phyloP scores from a whole-genome alignment of 2,888 invertebrate genomes.

The Frankliniella intonsa region DNA sequence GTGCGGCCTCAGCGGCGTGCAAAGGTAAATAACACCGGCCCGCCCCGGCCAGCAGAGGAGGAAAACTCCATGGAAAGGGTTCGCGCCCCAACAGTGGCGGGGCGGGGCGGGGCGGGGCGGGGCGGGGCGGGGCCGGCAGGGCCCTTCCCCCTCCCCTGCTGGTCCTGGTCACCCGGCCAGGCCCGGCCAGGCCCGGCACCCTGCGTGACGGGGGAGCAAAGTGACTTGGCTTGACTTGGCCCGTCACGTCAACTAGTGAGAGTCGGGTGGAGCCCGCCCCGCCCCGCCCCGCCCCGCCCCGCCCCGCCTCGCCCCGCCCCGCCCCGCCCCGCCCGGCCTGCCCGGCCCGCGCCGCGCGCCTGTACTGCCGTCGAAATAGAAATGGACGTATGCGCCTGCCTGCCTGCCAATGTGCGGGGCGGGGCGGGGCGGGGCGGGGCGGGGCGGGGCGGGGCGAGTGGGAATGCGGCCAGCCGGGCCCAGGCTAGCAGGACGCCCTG shows the following conservation, averaged over 20 bases:
- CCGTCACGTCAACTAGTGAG: neutral
- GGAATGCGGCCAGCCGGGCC: no score
- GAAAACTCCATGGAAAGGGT: no score
- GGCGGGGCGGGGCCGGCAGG: neutral
- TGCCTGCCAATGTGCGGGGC: neutral
- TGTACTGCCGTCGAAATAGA: neutral
- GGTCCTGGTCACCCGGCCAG: no score
- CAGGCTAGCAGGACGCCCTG: no score
- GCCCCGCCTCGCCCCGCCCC: neutral
- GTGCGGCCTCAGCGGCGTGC: slow-evolving; percentile 30
- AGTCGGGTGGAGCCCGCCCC: neutral
- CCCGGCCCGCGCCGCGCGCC: neutral
- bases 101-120: slow-evolving; percentile 31
- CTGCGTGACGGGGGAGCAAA: no score
- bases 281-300: neutral
- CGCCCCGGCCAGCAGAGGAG: no score
- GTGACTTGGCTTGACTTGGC: neutral
- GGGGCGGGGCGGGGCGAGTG: neutral
- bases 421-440: neutral
- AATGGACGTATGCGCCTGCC: neutral
- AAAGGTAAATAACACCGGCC: neutral
- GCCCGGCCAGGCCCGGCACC: no score
- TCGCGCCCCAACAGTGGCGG: neutral
- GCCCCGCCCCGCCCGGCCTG: neutral
- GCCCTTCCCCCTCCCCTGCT: no score